Base-by-base conservation (phyloP, 2,888 invertebrate genomes). In the Chloroclysta siterata region DNA sequence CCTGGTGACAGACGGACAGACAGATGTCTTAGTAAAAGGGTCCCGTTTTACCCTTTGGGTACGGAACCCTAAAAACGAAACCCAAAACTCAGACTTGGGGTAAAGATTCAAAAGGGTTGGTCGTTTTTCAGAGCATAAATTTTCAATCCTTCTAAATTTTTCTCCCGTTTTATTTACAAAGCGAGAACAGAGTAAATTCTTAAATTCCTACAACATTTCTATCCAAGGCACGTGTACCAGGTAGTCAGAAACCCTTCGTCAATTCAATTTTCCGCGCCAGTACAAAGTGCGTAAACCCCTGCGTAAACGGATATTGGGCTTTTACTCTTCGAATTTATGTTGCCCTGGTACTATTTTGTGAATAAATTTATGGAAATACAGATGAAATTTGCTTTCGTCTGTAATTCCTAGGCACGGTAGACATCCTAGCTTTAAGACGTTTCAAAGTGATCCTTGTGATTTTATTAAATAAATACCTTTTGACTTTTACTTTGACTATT, bases 261-360 rank as follows among this genome's bases (percentile, higher is more conserved):
- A 77, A 74, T 77, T 75, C 70, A 69, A 73, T 77, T 74, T 75
- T 69, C 72, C 62, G 58, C 58, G 39, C 68, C 71, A 65, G 67
- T 60, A 68, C 57, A 53, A 62, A 69, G 67, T 70, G 69, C 74
- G 76, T 75, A 76, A 74, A 72, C n/a, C 66, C 61, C 53, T 63
- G 69, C 70, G 60, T 59, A 67, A 73, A 70, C 75, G 82, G 82
- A 77, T 79, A 76, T 79, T 73, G 78, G 73, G 72, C 71, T 67
- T 63, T 69, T 68, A 71, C 71, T 70, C 69, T 71, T 67, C 54
- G 71, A 63, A 65, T 74, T 76, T 72, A 76, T 78, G 74, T 68
- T 60, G 22, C 62, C 76, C 73, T 81, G 55, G 79, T 81, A 78
- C 71, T 5, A 57, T 65, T 52, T 71, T 60, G 53, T 57, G 57